Percentiles rank a stretch among this genome's conserved stretches.
Evolutionary conservation across 1,140 invertebrate species (phyloP).

Genomic region (Heliconius himera): DNA sequence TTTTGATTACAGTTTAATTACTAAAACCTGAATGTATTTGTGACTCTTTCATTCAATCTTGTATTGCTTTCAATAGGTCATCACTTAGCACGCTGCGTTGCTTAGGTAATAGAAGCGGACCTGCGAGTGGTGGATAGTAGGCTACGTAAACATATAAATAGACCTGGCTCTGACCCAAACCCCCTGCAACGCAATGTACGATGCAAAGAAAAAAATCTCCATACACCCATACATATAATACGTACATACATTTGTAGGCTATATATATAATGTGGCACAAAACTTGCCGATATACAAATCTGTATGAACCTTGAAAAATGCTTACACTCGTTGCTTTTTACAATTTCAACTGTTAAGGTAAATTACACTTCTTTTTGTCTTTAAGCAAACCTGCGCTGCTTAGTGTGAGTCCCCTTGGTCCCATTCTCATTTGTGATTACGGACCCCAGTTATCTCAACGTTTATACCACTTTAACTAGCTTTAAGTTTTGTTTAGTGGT

Average conservation of each 20-base stretch:
- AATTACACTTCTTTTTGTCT: slow-evolving; percentile 49
- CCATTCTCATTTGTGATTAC: slow-evolving; percentile 45
- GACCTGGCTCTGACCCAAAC: slow-evolving; percentile 34
- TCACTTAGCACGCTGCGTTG: not conserved
- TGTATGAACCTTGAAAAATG: slow-evolving; percentile 44
- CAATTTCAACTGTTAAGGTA: slow-evolving; percentile 44
- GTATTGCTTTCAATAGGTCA: slow-evolving; percentile 8
- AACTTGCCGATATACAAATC: slow-evolving; percentile 49
- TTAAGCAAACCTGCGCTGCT: slow-evolving; percentile 41
- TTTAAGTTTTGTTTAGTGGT: slow-evolving; percentile 17
- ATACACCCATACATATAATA: slow-evolving; percentile 29
- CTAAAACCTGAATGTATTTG: not conserved
- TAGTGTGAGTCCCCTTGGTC: slow-evolving; percentile 39
- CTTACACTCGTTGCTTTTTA: slow-evolving; percentile 51
- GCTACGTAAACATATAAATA: slow-evolving; percentile 26
- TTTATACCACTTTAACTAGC: slow-evolving; percentile 27
- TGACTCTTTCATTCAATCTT: slow-evolving; percentile 11
- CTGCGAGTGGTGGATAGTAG: not conserved
- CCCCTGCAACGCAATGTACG: slow-evolving; percentile 10
- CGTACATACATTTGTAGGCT: slow-evolving; percentile 13
- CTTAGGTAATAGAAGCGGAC: not conserved
- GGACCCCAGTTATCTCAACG: slow-evolving; percentile 33
- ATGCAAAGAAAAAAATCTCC: slow-evolving; percentile 34
- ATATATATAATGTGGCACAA: slow-evolving; percentile 19
- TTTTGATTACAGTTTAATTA: not conserved